Percentiles rank a stretch among this genome's conserved stretches.
phyloP scores from a whole-genome alignment of 2,797 vertebrate species.

The Sebastes iracundus region DNA sequence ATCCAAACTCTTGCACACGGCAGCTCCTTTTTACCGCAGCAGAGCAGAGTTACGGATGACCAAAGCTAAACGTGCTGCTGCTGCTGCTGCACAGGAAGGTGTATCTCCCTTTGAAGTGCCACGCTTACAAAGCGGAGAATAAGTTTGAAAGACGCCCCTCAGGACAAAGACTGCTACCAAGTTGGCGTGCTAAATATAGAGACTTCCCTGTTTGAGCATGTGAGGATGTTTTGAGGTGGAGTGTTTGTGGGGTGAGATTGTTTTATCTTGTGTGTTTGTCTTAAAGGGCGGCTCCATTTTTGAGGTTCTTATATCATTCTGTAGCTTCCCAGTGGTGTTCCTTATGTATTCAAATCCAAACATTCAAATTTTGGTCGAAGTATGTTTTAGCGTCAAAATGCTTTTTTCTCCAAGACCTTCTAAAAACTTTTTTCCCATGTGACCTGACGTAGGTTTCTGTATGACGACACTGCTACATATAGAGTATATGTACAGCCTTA shows the following conservation, averaged over 20 bases:
- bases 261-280: neutral
- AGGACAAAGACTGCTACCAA: conserved; percentile 37
- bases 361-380: too few relatives aligned
- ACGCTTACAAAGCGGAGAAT: conserved; percentile 25
- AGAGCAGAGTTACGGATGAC: neutral
- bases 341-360: too few relatives aligned
- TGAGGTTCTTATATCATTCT: too few relatives aligned
- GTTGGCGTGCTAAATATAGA: conserved; percentile 54
- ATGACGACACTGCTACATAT: too few relatives aligned
- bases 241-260: neutral
- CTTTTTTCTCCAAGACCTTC: too few relatives aligned
- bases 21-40: neutral
- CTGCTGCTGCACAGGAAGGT: conserved; percentile 42
- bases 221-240: conserved; percentile 38
- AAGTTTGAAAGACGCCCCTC: conserved; percentile 30
- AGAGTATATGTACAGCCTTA: too few relatives aligned
- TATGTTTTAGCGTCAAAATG: too few relatives aligned
- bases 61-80: conserved; percentile 19
- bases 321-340: too few relatives aligned
- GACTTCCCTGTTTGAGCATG: conserved; percentile 22
- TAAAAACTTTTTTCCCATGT: too few relatives aligned
- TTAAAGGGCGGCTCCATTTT: too few relatives aligned
- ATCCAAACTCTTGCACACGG: neutral
- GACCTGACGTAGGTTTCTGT: too few relatives aligned
- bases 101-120: conserved; percentile 40